Evolutionary conservation across 2,797 vertebrate species (phyloP).

Genomic region (Danio tinwini): DNA sequence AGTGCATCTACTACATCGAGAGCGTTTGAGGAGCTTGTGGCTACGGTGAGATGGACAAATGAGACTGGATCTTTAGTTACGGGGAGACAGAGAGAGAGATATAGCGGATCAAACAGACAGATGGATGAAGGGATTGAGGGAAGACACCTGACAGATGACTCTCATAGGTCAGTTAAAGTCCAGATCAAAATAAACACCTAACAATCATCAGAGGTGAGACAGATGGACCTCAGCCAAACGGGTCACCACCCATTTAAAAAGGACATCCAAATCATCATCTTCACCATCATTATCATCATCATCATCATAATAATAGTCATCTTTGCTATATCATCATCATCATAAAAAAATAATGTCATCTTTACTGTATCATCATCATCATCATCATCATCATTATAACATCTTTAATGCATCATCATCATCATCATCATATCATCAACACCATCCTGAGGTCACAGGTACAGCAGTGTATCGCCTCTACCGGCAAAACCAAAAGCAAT

Average conservation of each 20-base stretch:
- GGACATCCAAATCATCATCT: conserved; percentile 80
- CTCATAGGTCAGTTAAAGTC: conserved; percentile 25
- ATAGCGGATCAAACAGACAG: conserved; percentile 33
- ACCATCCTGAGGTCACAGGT: conserved; percentile 80
- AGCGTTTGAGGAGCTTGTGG: not conserved
- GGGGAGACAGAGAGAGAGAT: not conserved
- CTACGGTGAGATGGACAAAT: conserved; percentile 30
- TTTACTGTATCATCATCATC: too few species aligned
- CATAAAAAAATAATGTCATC: too few species aligned
- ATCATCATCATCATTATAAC: too few species aligned
- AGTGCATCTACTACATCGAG: not conserved
- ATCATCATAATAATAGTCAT: too few species aligned
- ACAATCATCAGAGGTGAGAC: conserved; percentile 77
- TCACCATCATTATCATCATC: conserved; percentile 79
- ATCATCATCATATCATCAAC: conserved; percentile 60
- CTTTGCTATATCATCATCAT: too few species aligned
- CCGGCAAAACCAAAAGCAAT: conserved; percentile 73
- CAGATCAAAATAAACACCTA: conserved; percentile 64
- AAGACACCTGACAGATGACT: conserved; percentile 43
- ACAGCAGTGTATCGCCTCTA: conserved; percentile 77
- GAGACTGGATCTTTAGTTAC: not conserved
- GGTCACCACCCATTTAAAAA: conserved; percentile 78
- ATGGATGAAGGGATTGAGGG: conserved; percentile 35
- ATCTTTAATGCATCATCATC: too few species aligned
- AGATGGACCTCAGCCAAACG: conserved; percentile 78